These are phyloP conservation scores for Poeciliopsis paucimaculata DNA, from an alignment of 2,797 vertebrate species.

Conservation along the genomic window DNA sequence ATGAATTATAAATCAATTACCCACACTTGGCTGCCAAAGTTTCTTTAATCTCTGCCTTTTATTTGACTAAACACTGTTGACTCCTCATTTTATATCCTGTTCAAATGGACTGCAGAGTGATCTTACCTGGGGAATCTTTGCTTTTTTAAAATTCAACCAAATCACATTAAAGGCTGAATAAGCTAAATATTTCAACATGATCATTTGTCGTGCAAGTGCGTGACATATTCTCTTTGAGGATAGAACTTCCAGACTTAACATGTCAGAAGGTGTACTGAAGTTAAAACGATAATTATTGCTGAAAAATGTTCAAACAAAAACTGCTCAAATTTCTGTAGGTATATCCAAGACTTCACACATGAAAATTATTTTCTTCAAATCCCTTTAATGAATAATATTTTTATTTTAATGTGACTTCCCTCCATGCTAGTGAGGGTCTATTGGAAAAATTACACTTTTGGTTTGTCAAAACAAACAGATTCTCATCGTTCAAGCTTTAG, in stretches of 20 bases:
- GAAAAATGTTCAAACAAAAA: constrained; percentile 45
- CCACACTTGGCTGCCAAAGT: constrained; percentile 67
- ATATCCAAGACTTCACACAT: constrained; percentile 28
- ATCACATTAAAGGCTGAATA: constrained; percentile 48
- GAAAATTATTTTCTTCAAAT: constrained; percentile 6
- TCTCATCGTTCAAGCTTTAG: not conserved
- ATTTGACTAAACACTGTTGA: constrained; percentile 79
- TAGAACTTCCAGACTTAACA: constrained; percentile 4
- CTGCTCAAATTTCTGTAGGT: constrained; percentile 26
- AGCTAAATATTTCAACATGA: constrained; percentile 65
- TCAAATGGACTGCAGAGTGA: constrained; percentile 63
- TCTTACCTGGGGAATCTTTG: constrained; percentile 70
- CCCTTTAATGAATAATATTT: not conserved
- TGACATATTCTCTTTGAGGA: constrained; percentile 70
- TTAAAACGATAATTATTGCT: constrained; percentile 38
- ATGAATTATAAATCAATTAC: constrained; percentile 83
- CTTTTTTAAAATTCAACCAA: constrained; percentile 54
- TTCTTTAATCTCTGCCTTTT: constrained; percentile 79
- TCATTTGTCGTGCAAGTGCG: constrained; percentile 49
- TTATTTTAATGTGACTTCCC: not conserved
- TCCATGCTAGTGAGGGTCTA: not conserved
- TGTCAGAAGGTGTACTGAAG: not conserved
- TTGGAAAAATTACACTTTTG: not conserved
- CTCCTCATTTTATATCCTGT: constrained; percentile 67
- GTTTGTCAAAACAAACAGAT: not conserved